These are phyloP conservation scores for Ennomos quercinarius DNA, from an alignment of 2,888 invertebrate genomes.

Conservation along the genomic window DNA sequence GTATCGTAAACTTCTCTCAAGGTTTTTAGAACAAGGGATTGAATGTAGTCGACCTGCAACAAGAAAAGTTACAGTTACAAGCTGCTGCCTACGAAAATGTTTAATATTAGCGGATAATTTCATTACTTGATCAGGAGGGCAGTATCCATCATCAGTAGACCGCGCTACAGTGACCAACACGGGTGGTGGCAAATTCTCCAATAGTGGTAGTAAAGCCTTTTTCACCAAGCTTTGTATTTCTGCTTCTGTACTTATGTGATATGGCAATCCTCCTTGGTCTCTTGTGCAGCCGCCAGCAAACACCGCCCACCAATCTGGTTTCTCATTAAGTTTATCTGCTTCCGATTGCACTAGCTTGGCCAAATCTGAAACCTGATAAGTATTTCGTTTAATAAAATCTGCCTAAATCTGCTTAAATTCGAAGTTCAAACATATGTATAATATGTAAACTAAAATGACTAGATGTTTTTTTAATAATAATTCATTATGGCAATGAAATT, in stretches of 20 bases:
- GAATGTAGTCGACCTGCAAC: conserved; percentile 91
- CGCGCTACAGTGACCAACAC: conserved; percentile 91
- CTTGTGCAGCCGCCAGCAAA: conserved; percentile 96
- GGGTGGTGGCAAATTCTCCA: conserved; percentile 86
- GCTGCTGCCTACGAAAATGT: no score
- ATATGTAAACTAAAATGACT: no score
- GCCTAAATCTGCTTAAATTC: conserved; percentile 1
- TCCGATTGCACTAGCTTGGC: conserved; percentile 74
- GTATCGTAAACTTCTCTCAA: conserved; percentile 82
- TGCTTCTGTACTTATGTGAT: conserved; percentile 90
- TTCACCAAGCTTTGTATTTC: conserved; percentile 88
- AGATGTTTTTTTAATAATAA: no score
- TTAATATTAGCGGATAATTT: not conserved
- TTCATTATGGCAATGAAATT: no score
- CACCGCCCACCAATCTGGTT: conserved; percentile 92
- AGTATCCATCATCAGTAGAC: conserved; percentile 95
- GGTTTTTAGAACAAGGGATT: conserved; percentile 87
- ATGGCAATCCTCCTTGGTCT: conserved; percentile 93
- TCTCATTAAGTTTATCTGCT: conserved; percentile 85
- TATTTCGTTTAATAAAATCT: not conserved
- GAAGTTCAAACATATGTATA: not conserved
- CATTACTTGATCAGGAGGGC: conserved; percentile 90
- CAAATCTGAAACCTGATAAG: conserved; percentile 72
- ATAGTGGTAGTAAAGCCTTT: conserved; percentile 84
- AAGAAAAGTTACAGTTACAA: conserved; percentile 12